Evolutionary conservation across 2,888 invertebrate species (phyloP).

Genomic region (Patella pellucida): DNA sequence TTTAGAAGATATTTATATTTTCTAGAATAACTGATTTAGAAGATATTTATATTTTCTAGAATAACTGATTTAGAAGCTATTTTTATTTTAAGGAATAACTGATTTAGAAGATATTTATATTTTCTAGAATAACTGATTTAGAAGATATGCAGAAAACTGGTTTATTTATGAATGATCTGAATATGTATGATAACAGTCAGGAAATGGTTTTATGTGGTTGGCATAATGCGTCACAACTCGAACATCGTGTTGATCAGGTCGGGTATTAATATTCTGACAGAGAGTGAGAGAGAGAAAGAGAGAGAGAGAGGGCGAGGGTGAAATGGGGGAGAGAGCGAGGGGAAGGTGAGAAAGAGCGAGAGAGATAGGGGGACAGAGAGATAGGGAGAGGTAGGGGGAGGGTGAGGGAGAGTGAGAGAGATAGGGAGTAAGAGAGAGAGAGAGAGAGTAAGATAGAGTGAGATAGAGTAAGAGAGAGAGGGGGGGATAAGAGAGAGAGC

Average conservation of each 20-base stretch:
- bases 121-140: constrained; percentile 74
- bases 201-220: constrained; percentile 92
- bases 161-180: constrained; percentile 95
- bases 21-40: no score
- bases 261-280: background rate
- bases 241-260: constrained; percentile 68
- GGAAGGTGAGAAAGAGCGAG: background rate
- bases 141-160: constrained; percentile 81
- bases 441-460: background rate
- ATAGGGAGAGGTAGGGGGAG: background rate
- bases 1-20: no score
- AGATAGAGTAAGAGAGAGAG: background rate
- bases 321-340: background rate
- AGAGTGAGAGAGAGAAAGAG: background rate
- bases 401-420: background rate
- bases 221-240: constrained; percentile 63
- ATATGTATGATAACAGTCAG: constrained; percentile 97
- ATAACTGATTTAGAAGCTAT: no score
- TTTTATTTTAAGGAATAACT: no score
- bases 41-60: no score
- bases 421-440: background rate
- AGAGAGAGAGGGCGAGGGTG: background rate
- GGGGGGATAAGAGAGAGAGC: no score
- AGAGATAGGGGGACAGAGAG: no score
- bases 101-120: background rate